These are phyloP conservation scores for Meloidogyne chitwoodi DNA, from an alignment of 1,140 invertebrate genomes.

Conservation along the genomic window DNA sequence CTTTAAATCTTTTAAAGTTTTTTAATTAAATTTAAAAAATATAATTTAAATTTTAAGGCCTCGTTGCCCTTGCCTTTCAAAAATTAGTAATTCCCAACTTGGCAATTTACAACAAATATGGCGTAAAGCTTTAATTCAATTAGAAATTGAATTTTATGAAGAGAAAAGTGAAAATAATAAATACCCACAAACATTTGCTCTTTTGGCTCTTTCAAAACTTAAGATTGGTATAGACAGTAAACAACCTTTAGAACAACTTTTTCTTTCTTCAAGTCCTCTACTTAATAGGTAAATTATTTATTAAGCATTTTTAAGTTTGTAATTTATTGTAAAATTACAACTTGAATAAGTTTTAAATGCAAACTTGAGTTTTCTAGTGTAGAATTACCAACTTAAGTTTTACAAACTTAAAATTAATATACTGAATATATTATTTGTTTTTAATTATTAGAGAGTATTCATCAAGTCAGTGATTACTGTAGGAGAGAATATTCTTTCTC, in stretches of 20 bases:
- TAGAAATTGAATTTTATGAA: background rate
- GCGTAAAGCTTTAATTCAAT: background rate
- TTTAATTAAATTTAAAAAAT: background rate
- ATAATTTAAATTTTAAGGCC: constrained; percentile 16
- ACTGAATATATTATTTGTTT: too few relatives aligned
- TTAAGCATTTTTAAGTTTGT: too few relatives aligned
- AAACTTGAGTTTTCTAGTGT: too few relatives aligned
- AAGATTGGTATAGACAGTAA: background rate
- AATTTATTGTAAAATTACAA: too few relatives aligned
- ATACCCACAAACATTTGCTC: background rate
- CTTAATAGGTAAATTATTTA: background rate
- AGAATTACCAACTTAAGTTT: too few relatives aligned
- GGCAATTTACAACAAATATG: background rate
- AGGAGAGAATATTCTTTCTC: too few relatives aligned
- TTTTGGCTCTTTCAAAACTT: background rate
- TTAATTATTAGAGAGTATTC: too few relatives aligned
- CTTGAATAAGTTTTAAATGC: too few relatives aligned
- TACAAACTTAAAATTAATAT: too few relatives aligned
- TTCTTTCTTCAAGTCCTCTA: background rate
- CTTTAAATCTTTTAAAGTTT: constrained; percentile 48
- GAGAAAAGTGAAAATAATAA: background rate
- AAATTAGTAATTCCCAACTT: background rate
- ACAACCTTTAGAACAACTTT: background rate
- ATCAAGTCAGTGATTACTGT: too few relatives aligned
- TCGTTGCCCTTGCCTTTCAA: constrained; percentile 39